phyloP scores from a whole-genome alignment of 1,140 invertebrate species.

The Helicoverpa zea region DNA sequence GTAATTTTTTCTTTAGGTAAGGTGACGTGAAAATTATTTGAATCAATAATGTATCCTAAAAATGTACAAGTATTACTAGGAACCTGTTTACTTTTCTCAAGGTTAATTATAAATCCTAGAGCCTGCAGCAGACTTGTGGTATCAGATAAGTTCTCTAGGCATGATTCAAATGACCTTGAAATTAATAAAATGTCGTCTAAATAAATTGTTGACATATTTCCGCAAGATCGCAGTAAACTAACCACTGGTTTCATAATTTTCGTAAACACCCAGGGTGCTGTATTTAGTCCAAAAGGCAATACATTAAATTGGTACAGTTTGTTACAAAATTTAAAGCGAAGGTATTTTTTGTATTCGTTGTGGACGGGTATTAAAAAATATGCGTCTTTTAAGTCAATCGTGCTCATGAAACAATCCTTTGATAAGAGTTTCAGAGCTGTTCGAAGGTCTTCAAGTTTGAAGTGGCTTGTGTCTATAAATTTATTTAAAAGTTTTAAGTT shows the following conservation, averaged over 20 bases:
- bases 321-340: background rate
- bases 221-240: background rate
- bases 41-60: background rate
- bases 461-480: background rate
- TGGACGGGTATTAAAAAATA: background rate
- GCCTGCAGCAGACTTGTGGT: too few relatives aligned
- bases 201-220: background rate
- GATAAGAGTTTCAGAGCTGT: background rate
- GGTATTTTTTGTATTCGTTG: background rate
- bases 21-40: background rate
- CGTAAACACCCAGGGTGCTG: background rate
- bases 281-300: background rate
- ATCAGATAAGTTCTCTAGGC: too few relatives aligned
- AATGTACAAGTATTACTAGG: background rate
- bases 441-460: background rate
- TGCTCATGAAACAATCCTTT: background rate
- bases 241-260: slow-evolving; percentile 8
- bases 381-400: background rate
- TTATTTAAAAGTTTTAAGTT: background rate
- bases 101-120: background rate
- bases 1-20: background rate
- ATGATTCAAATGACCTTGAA: too few relatives aligned
- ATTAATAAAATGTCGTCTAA: background rate
- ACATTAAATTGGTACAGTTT: background rate
- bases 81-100: background rate